A percentile compares a stretch with the other conserved stretches of the same genome.
phyloP scores from a whole-genome alignment of 2,113 vertebrate species.

The Lagenorhynchus albirostris region DNA sequence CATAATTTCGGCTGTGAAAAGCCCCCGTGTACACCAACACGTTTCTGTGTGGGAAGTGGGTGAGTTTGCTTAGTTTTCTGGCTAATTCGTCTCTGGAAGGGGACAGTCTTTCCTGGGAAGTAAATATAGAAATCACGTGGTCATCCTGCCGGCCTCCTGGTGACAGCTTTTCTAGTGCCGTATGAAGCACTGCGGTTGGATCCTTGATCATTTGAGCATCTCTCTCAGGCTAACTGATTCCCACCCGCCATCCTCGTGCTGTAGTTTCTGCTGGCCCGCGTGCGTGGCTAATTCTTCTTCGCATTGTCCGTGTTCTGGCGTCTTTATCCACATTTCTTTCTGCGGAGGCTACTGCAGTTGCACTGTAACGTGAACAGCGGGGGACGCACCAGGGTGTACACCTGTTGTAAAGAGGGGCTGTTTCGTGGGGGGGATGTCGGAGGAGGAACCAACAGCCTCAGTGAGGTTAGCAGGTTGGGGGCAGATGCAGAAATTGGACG shows the following conservation, averaged over 20 bases:
- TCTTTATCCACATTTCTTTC: background rate
- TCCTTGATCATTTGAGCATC: accelerated
- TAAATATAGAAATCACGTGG: background rate
- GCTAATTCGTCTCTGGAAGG: background rate
- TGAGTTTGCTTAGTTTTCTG: background rate
- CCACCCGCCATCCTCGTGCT: accelerated
- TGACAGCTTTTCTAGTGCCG: accelerated
- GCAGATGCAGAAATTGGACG: accelerated
- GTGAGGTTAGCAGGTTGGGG: background rate
- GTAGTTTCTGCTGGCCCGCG: accelerated
- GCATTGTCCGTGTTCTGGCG: accelerated
- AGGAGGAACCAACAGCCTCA: accelerated
- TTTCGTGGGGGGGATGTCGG: accelerated
- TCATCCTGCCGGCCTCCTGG: background rate
- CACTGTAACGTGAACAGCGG: accelerated
- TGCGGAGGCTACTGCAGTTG: background rate
- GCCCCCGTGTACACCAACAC: background rate
- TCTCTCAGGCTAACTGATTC: background rate
- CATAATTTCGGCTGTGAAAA: background rate
- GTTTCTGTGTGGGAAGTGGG: background rate
- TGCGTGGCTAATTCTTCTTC: accelerated
- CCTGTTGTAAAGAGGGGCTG: background rate
- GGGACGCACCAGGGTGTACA: background rate
- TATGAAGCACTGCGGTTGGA: background rate
- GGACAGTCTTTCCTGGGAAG: background rate